These are phyloP conservation scores for Melanerpes formicivorus DNA, from an alignment of 2,113 vertebrate genomes.

Conservation along the genomic window DNA sequence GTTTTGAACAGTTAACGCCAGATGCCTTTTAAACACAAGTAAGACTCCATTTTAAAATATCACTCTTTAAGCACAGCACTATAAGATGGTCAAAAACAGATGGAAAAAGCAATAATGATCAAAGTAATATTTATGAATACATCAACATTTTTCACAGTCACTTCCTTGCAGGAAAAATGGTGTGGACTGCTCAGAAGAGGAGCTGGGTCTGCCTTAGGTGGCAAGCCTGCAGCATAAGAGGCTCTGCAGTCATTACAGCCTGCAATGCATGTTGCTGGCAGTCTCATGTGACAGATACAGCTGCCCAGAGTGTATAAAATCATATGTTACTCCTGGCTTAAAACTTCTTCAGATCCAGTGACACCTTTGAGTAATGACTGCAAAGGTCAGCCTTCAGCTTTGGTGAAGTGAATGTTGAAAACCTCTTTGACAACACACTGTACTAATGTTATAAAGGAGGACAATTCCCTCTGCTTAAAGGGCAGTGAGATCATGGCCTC, in stretches of 20 bases:
- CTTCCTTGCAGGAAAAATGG: neutral
- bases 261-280: fast-evolving
- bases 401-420: neutral
- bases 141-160: neutral
- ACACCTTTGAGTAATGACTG: slow-evolving; percentile 17
- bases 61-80: neutral
- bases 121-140: neutral
- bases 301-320: neutral
- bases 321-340: neutral
- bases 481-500: neutral
- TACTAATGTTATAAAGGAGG: neutral
- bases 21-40: neutral
- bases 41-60: neutral
- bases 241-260: neutral
- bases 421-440: slow-evolving; percentile 11
- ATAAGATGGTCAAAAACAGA: neutral
- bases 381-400: slow-evolving; percentile 58
- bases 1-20: neutral
- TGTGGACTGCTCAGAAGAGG: neutral
- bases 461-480: slow-evolving; percentile 39
- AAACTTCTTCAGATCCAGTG: neutral
- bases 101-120: neutral
- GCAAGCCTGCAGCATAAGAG: neutral
- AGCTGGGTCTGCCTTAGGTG: neutral
- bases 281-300: neutral